phyloP scores from a whole-genome alignment of 2,888 invertebrate species.

The Caenorhabditis angaria region DNA sequence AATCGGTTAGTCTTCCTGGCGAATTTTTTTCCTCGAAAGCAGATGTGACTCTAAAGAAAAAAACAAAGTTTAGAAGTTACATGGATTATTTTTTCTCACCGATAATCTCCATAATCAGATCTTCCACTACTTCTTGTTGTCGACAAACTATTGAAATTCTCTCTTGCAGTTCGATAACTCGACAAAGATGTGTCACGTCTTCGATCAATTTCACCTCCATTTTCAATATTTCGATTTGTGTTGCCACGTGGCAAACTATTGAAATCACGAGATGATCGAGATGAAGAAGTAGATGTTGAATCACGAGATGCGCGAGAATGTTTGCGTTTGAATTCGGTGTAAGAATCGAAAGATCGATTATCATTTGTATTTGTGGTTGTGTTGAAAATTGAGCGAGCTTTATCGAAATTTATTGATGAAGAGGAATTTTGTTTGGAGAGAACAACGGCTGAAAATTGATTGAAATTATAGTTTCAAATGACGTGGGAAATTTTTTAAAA shows the following conservation, averaged over 20 bases:
- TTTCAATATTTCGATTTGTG: background rate
- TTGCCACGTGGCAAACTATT: conserved; percentile 50
- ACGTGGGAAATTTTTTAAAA: background rate
- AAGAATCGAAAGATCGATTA: conserved; percentile 44
- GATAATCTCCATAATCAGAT: conserved; percentile 35
- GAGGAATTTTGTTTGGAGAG: conserved; percentile 25
- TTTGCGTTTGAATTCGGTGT: conserved; percentile 54
- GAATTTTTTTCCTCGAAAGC: background rate
- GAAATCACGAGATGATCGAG: background rate
- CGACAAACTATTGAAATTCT: conserved; percentile 26
- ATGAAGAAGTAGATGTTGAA: conserved; percentile 25
- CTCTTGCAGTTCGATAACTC: conserved; percentile 37
- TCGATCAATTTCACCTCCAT: conserved; percentile 12
- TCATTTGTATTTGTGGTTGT: conserved; percentile 9
- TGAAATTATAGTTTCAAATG: conserved; percentile 10
- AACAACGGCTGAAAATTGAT: background rate
- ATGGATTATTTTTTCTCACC: no score
- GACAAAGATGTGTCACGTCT: conserved; percentile 33
- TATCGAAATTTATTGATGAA: conserved; percentile 30
- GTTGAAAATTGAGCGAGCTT: conserved; percentile 39
- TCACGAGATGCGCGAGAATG: conserved; percentile 38
- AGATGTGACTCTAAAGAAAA: conserved; percentile 3
- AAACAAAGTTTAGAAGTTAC: background rate
- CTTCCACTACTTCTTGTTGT: conserved; percentile 34
- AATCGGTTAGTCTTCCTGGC: conserved; percentile 59